Evolutionary conservation across 2,797 vertebrate species (phyloP).

Genomic region (Esox lucius): DNA sequence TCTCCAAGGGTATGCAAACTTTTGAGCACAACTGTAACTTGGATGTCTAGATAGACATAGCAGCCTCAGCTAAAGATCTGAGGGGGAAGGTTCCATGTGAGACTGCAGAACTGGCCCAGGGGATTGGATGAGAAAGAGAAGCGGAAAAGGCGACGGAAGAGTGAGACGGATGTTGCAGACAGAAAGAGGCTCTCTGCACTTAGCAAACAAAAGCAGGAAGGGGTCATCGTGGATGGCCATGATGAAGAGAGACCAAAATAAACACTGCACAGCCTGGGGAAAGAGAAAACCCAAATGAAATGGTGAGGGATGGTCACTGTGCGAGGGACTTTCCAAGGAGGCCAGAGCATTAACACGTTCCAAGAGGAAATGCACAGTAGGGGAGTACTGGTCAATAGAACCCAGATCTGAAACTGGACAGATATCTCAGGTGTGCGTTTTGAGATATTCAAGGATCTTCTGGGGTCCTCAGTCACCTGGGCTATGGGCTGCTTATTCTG

Average conservation of each 20-base stretch:
- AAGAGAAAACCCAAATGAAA: neutral
- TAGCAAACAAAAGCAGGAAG: conserved; percentile 72
- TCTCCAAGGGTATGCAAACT: too few relatives aligned
- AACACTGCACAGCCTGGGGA: conserved; percentile 15
- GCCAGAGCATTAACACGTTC: neutral
- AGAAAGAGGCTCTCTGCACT: conserved; percentile 50
- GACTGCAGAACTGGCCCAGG: conserved; percentile 1
- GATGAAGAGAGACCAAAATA: conserved; percentile 21
- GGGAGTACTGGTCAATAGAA: conserved; percentile 2
- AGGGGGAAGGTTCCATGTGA: conserved; percentile 5
- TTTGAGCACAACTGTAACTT: neutral
- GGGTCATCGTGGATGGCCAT: conserved; percentile 5
- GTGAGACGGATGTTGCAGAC: conserved; percentile 53
- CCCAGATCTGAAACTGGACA: neutral
- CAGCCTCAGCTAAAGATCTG: neutral
- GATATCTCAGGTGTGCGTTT: neutral
- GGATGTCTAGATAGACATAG: neutral
- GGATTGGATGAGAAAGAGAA: conserved; percentile 32
- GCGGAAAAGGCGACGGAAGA: conserved; percentile 50
- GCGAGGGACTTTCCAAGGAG: conserved; percentile 38
- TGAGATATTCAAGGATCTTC: neutral
- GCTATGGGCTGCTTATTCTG: too few relatives aligned
- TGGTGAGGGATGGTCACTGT: conserved; percentile 1
- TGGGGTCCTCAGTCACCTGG: too few relatives aligned
- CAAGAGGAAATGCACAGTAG: conserved; percentile 45